phyloP scores from a whole-genome alignment of 2,888 invertebrate species.

The Xylota sylvarum region DNA sequence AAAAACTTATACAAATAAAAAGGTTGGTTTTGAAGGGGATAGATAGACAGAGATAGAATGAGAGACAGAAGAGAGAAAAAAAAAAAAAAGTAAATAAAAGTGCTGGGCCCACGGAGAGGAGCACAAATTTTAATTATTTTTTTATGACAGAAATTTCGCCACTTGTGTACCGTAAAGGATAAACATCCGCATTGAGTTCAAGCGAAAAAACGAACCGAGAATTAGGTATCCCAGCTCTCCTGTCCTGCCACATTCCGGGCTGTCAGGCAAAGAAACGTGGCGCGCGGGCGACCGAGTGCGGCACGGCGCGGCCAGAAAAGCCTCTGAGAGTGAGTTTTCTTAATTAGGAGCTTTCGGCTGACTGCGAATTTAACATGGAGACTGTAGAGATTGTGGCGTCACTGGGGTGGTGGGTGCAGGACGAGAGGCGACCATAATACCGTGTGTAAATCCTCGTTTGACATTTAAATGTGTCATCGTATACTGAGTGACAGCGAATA shows the following conservation, averaged over 20 bases:
- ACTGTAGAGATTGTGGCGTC: slow-evolving; percentile 11
- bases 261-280: slow-evolving; percentile 51
- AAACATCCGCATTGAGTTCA: slow-evolving; percentile 70
- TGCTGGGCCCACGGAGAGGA: slow-evolving; percentile 56
- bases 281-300: slow-evolving; percentile 25
- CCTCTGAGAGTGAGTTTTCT: slow-evolving; percentile 63
- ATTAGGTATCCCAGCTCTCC: slow-evolving; percentile 62
- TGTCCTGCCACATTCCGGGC: slow-evolving; percentile 54
- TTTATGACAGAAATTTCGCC: slow-evolving; percentile 72
- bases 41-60: slow-evolving; percentile 2
- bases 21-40: slow-evolving; percentile 37
- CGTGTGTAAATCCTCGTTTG: slow-evolving; percentile 50
- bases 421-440: slow-evolving; percentile 9
- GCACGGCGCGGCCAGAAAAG: neutral
- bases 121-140: slow-evolving; percentile 73
- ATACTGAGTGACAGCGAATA: slow-evolving; percentile 7
- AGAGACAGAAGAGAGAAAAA: slow-evolving; percentile 3
- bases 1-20: slow-evolving; percentile 47
- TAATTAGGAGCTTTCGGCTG: slow-evolving; percentile 63
- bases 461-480: slow-evolving; percentile 62
- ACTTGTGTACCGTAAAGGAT: slow-evolving; percentile 69
- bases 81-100: slow-evolving; percentile 42
- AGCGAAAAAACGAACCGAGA: slow-evolving; percentile 67
- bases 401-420: neutral
- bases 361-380: slow-evolving; percentile 49